Percentiles rank a stretch among this genome's conserved stretches.
phyloP scores from a whole-genome alignment of 1,140 invertebrate species.

The Macrobrachium nipponense region DNA sequence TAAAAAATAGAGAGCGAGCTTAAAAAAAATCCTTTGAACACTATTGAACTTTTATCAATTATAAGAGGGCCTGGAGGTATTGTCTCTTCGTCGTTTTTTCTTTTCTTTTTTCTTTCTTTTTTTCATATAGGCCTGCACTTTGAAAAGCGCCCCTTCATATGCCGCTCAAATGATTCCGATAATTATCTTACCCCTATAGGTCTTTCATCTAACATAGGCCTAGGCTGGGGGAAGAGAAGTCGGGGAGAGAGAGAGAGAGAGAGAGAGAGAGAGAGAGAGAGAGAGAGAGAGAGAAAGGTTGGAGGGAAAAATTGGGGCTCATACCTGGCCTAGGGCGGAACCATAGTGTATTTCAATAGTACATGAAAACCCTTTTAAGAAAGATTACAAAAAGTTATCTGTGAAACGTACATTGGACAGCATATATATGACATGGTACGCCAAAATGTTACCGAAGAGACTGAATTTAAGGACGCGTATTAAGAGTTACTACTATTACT shows the following conservation, averaged over 20 bases:
- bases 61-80: slow-evolving; percentile 28
- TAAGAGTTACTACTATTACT: no score
- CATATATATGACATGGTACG: no score
- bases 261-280: slow-evolving; percentile 18
- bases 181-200: slow-evolving; percentile 49
- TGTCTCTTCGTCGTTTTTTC: slow-evolving; percentile 18
- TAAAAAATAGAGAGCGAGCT: neutral
- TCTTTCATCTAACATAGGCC: slow-evolving; percentile 49
- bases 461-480: no score
- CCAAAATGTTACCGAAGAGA: no score
- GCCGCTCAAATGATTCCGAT: slow-evolving; percentile 53
- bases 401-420: no score
- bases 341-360: no score
- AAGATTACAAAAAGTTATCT: no score
- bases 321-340: slow-evolving; percentile 11
- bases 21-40: slow-evolving; percentile 45
- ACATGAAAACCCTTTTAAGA: no score
- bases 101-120: slow-evolving; percentile 6
- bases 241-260: slow-evolving; percentile 31
- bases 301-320: neutral
- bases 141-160: slow-evolving; percentile 38
- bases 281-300: neutral
- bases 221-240: slow-evolving; percentile 21
- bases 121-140: slow-evolving; percentile 32
- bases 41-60: slow-evolving; percentile 52